A percentile compares a stretch with the other conserved stretches of the same genome.
Conservation (phyloP, 2,888 invertebrate genomes). For the Tachystola acroxantha region DNA sequence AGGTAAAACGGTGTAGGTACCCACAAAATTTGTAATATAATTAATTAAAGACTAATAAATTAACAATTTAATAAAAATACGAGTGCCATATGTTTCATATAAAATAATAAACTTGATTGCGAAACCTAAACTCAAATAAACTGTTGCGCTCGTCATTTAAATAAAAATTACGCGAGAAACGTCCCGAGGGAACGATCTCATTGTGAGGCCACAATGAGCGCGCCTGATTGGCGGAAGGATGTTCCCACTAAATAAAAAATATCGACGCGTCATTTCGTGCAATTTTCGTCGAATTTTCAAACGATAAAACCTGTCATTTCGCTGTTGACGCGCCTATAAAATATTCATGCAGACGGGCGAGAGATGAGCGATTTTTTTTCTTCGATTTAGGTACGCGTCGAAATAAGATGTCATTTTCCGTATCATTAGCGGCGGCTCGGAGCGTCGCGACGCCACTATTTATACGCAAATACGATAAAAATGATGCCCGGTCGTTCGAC, state of each 20-base stretch:
- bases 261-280: conserved; percentile 76
- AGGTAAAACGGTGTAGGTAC: too few species aligned
- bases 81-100: too few species aligned
- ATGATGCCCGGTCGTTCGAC: conserved; percentile 73
- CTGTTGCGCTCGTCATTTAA: conserved; percentile 66
- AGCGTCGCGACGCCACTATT: conserved; percentile 71
- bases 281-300: conserved; percentile 77
- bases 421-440: conserved; percentile 75
- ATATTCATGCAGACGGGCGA: conserved; percentile 74
- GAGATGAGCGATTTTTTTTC: conserved; percentile 77
- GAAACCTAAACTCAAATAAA: conserved; percentile 45
- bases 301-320: conserved; percentile 79
- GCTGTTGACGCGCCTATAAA: conserved; percentile 78
- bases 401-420: conserved; percentile 80
- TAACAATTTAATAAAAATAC: too few species aligned
- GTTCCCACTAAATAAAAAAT: conserved; percentile 77
- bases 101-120: background rate
- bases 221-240: conserved; percentile 78
- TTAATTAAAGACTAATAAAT: too few species aligned
- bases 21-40: too few species aligned
- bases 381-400: conserved; percentile 76
- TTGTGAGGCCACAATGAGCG: conserved; percentile 70
- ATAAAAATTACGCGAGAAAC: conserved; percentile 67
- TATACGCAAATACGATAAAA: conserved; percentile 78
- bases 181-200: conserved; percentile 61